Evolutionary conservation across 1,140 invertebrate genomes (phyloP).

Genomic region (Leucophenga varia): DNA sequence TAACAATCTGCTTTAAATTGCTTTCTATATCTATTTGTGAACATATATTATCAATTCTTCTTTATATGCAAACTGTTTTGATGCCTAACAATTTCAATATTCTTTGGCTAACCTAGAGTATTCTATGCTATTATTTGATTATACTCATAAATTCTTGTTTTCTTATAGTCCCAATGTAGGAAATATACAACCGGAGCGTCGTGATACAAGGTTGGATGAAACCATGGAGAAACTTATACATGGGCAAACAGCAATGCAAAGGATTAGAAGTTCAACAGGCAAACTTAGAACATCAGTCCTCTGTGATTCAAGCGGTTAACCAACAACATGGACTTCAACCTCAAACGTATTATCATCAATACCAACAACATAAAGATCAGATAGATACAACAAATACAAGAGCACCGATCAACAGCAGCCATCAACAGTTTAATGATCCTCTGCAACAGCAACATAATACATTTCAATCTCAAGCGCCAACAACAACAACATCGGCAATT

Average conservation of each 20-base stretch:
- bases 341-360: slow-evolving; percentile 15
- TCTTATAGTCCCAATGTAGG: slow-evolving; percentile 6
- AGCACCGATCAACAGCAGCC: slow-evolving; percentile 8
- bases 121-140: too few species aligned
- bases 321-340: slow-evolving; percentile 20
- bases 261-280: neutral
- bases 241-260: slow-evolving; percentile 1
- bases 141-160: neutral
- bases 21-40: neutral
- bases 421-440: neutral
- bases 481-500: slow-evolving; percentile 27
- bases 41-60: neutral
- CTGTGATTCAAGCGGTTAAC: slow-evolving; percentile 7
- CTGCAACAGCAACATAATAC: neutral
- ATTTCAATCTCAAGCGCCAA: slow-evolving; percentile 12
- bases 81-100: too few species aligned
- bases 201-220: slow-evolving; percentile 4
- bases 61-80: too few species aligned
- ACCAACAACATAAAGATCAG: slow-evolving; percentile 9
- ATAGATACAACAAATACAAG: neutral
- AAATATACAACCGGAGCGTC: neutral
- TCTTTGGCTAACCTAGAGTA: too few species aligned
- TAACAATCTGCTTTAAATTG: too few species aligned
- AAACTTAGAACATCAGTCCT: slow-evolving; percentile 8
- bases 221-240: slow-evolving; percentile 5